Evolutionary conservation across 2,797 vertebrate genomes (phyloP), one percentile per base, ranked within the genome.

Genomic region (Fringilla coelebs): DNA sequence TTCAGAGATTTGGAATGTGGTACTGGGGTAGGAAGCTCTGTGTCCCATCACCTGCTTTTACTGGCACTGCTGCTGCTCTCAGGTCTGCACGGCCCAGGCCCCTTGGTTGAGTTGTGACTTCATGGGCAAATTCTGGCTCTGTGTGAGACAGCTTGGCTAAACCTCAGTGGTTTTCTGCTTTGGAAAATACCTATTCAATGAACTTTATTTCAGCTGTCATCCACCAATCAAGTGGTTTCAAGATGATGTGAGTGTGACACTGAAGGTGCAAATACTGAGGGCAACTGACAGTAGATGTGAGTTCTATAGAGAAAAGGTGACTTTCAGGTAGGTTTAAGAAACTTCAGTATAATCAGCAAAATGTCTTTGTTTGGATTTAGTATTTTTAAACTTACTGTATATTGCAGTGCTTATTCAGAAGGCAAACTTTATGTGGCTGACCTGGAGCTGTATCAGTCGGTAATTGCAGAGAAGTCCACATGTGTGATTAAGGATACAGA

Each of bases 161-260:
- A 96, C 43, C 26, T 65, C 17, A 16, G 10, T 38, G 36, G 4
- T 29, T 85, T 83, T 31, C 16, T 83, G 5, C 54, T 95, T 82
- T 85, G 40, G 45, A 61, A 68, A 52, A 55, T 45, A 51, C 15
- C 4, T 31, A 4, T 51, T 77, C 25, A 85, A 45, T 24, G 34
- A 29, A 5, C 13, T 79, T 75, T 70, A 11, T 97, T 95, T 60
- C 75, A 98, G 98, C 45, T 97, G 96, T 54, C 95, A 98, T 81
- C 98, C 98, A 38, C 93, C 96, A 57, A 72, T 98, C 67, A 98
- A 97, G 31, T 98, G 98, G 98, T 98, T 97, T 97, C 97, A 98
- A 38, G 98, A 96, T 65, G 80, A 97, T 3, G 95, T 90, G 15
- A 70, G 61, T 17, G 73, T 98, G 85, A 94, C 97, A 17, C 6